Percentiles rank a stretch among this genome's conserved stretches.
phyloP scores from a whole-genome alignment of 2,113 vertebrate genomes.

The Rhombomys opimus region DNA sequence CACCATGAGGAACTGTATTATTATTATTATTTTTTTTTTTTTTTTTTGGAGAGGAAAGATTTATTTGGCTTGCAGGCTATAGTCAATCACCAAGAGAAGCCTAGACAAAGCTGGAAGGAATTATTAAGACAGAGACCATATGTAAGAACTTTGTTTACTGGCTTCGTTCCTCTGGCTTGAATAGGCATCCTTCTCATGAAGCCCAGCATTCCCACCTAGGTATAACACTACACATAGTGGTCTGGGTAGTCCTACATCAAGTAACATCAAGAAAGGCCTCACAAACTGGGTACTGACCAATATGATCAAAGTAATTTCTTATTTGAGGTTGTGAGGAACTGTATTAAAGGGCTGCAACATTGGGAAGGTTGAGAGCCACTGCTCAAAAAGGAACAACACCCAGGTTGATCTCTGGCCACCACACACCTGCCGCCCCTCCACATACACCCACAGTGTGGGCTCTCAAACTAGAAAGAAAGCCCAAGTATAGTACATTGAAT shows the following conservation, averaged over 20 bases:
- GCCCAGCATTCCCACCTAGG: neutral
- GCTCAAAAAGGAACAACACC: neutral
- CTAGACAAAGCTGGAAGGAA: neutral
- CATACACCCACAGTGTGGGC: neutral
- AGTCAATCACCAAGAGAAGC: neutral
- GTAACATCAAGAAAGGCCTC: neutral
- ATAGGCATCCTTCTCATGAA: neutral
- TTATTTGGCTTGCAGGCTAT: too few relatives aligned
- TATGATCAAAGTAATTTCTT: neutral
- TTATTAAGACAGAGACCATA: neutral
- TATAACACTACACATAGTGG: neutral
- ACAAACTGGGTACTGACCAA: neutral
- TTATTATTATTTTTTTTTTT: neutral
- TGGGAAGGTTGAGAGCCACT: neutral
- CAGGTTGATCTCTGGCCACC: neutral
- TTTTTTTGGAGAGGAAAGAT: too few relatives aligned
- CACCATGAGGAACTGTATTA: neutral
- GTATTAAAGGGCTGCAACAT: neutral
- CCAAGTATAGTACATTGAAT: constrained; percentile 88
- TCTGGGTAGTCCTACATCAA: neutral
- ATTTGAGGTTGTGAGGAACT: neutral
- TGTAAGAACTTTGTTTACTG: neutral
- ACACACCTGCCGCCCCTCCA: neutral
- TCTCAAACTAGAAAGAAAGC: constrained; percentile 81
- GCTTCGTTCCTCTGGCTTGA: neutral